Evolutionary conservation across 2,113 vertebrate species (phyloP).

Genomic region (Phrynosoma platyrhinos): DNA sequence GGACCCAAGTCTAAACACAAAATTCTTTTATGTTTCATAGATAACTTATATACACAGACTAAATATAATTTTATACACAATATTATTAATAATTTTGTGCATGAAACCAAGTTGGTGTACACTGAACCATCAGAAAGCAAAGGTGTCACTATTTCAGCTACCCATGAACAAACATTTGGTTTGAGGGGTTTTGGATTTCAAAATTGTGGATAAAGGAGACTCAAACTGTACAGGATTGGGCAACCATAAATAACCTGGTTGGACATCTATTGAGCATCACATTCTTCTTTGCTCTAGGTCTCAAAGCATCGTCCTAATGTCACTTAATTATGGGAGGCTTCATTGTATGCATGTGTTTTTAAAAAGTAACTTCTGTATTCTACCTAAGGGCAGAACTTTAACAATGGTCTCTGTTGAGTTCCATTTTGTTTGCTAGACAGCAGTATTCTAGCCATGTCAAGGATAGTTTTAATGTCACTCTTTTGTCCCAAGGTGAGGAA

Average conservation of each 20-base stretch:
- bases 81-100: no score
- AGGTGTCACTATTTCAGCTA: no score
- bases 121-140: no score
- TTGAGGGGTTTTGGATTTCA: no score
- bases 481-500: not conserved
- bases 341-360: not conserved
- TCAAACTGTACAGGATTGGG: not conserved
- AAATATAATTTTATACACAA: no score
- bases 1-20: no score
- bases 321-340: not conserved
- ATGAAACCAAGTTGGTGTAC: no score
- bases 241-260: not conserved
- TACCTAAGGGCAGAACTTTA: not conserved
- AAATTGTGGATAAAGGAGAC: no score
- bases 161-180: no score
- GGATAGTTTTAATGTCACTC: not conserved
- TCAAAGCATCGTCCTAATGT: not conserved
- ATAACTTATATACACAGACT: no score
- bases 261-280: not conserved
- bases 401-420: not conserved
- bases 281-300: not conserved
- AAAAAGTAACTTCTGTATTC: not conserved
- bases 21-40: no score
- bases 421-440: not conserved
- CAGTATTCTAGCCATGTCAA: not conserved